Percentiles rank a stretch among this genome's conserved stretches.
Evolutionary conservation across 2,797 vertebrate genomes (phyloP).

Genomic region (Scolopax bukidnonensis): DNA sequence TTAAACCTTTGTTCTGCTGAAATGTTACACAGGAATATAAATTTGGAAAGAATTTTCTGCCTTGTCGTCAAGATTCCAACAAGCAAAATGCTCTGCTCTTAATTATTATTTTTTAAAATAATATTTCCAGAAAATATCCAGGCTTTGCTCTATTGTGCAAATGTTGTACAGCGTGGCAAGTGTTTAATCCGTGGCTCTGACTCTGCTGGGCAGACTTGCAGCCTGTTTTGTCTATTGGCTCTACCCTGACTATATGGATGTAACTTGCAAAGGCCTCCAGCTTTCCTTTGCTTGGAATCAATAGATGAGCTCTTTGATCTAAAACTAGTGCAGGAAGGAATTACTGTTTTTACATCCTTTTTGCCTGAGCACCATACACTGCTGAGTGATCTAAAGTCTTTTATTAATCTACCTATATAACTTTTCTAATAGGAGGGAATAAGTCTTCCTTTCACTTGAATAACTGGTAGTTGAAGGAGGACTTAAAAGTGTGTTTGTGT

Average conservation of each 20-base stretch:
- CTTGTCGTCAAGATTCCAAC: neutral
- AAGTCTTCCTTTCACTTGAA: neutral
- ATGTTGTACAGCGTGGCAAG: neutral
- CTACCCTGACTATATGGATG: neutral
- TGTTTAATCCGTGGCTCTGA: neutral
- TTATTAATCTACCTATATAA: neutral
- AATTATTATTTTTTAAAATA: neutral
- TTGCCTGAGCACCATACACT: neutral
- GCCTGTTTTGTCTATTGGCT: neutral
- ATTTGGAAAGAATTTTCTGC: neutral
- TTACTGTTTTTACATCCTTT: neutral
- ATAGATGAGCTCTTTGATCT: conserved; percentile 31
- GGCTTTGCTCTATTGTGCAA: neutral
- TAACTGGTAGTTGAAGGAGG: neutral
- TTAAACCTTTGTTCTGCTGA: neutral
- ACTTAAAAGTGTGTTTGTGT: neutral
- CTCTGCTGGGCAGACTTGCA: neutral
- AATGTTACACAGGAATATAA: neutral
- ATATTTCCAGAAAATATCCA: neutral
- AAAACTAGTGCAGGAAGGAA: neutral
- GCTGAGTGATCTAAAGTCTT: neutral
- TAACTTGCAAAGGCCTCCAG: neutral
- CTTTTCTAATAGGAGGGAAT: neutral
- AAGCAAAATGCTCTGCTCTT: neutral
- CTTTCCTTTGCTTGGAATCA: neutral